A percentile compares a stretch with the other conserved stretches of the same genome.
phyloP scores from a whole-genome alignment of 2,797 vertebrate species.

The Macropus fuliginosus region DNA sequence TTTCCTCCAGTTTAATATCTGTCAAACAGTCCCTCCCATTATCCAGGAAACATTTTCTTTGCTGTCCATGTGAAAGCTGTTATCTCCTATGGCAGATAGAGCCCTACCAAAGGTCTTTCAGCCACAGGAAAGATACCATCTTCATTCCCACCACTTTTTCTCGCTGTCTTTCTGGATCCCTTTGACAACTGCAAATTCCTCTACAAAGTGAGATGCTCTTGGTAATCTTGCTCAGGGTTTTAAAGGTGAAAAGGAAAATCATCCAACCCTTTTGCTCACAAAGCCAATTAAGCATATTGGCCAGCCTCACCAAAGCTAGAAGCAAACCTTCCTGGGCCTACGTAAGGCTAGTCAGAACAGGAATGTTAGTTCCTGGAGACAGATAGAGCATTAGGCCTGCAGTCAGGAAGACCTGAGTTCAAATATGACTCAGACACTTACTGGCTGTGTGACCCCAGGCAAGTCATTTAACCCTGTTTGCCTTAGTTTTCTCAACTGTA shows the following conservation, averaged over 20 bases:
- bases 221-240: constrained; percentile 25
- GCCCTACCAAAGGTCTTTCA: constrained; percentile 21
- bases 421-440: not conserved
- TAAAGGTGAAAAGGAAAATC: constrained; percentile 49
- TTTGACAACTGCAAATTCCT: constrained; percentile 56
- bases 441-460: not conserved
- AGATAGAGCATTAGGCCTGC: not conserved
- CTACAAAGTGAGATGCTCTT: constrained; percentile 49
- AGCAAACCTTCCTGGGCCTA: constrained; percentile 20
- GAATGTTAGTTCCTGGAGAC: constrained; percentile 16
- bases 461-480: not conserved
- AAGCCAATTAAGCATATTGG: not conserved
- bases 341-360: not conserved
- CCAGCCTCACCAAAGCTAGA: constrained; percentile 22
- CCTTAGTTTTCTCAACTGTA: not conserved
- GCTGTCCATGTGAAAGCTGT: constrained; percentile 72
- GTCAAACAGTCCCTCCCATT: constrained; percentile 72
- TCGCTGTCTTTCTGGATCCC: constrained; percentile 48
- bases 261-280: not conserved
- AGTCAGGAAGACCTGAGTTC: not conserved
- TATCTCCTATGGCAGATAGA: constrained; percentile 79
- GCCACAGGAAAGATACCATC: constrained; percentile 56
- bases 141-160: constrained; percentile 54
- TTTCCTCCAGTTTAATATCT: constrained; percentile 77
- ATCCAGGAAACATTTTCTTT: constrained; percentile 78